Percentiles rank a stretch among this genome's conserved stretches.
Conservation (phyloP, 2,888 invertebrate genomes). For the Euzetes globulus region DNA sequence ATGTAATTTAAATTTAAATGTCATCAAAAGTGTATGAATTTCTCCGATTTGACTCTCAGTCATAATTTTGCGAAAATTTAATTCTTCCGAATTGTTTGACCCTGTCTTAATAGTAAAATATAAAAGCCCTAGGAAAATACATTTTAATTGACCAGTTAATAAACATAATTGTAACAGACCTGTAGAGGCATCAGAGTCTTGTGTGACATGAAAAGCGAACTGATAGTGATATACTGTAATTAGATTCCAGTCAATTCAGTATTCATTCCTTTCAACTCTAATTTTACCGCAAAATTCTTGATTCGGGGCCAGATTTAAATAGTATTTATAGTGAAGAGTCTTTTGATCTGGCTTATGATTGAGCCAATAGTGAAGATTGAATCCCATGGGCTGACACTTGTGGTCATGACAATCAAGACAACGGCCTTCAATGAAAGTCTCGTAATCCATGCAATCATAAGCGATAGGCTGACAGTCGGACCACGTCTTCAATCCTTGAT, state of each 20-base stretch:
- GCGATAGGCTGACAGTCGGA: background rate
- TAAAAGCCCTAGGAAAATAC: no score
- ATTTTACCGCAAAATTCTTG: background rate
- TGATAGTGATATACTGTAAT: slow-evolving; percentile 23
- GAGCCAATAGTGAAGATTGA: background rate
- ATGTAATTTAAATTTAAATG: background rate
- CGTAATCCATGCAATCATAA: background rate
- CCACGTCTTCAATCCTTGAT: background rate
- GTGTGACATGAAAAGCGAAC: background rate
- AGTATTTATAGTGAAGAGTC: background rate
- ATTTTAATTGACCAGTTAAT: no score
- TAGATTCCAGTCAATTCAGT: background rate
- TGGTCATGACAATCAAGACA: background rate
- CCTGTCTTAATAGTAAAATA: background rate
- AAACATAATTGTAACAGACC: background rate
- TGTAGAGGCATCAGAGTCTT: background rate
- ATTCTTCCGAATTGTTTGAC: background rate
- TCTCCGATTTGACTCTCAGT: background rate
- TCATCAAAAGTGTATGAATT: slow-evolving; percentile 9
- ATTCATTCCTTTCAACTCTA: background rate
- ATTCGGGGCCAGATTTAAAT: background rate
- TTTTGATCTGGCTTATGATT: background rate
- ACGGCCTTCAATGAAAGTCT: slow-evolving; percentile 5
- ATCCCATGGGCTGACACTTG: background rate
- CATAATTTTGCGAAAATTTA: background rate